Evolutionary conservation across 2,888 invertebrate genomes (phyloP), one percentile per base, ranked within the genome.

Genomic region (Morpho deidamia): DNA sequence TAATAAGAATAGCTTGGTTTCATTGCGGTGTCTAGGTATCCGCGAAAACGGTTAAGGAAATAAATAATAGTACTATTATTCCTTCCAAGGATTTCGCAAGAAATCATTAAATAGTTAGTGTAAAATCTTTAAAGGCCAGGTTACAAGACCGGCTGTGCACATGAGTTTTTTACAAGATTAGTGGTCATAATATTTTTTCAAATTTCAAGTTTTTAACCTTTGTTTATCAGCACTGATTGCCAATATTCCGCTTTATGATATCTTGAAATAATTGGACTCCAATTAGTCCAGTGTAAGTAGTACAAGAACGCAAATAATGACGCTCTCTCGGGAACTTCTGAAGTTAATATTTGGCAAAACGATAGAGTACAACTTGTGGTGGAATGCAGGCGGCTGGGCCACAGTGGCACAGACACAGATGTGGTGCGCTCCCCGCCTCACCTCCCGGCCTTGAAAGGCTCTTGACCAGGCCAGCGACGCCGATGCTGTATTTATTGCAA

Each of bases 371-470:
- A 35, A 49, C 70, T 69, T 73, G 69, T 75, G 72, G 66, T 72
- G 76, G 81, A 81, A 83, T 83, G 82, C 78, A 79, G 72, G 72
- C 72, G 74, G 75, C 75, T 80, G 72, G 71, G 69, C 74, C 77
- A 79, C 71, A 84, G 76, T 76, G 72, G 74, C 61, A 65, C 75
- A 72, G 73, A 72, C 78, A 77, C 81, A 85, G 81, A 86, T 85
- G 80, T 84, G 80, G 78, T 81, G 81, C 74, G 74, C 81, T 77
- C 87, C 86, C 86, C 86, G 80, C 85, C 81, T 83, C 84, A 78
- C 83, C 81, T 81, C 86, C 81, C 80, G 84, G 82, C 89, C 88
- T 89, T 88, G 89, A 89, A 88, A 89, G 88, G 88, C 87, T 87
- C 88, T 88, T 88, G 89, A 89, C 89, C 88, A 89, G 85, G 76